These are phyloP conservation scores for Gila robusta DNA, from an alignment of 2,797 vertebrate genomes.

Conservation along the genomic window DNA sequence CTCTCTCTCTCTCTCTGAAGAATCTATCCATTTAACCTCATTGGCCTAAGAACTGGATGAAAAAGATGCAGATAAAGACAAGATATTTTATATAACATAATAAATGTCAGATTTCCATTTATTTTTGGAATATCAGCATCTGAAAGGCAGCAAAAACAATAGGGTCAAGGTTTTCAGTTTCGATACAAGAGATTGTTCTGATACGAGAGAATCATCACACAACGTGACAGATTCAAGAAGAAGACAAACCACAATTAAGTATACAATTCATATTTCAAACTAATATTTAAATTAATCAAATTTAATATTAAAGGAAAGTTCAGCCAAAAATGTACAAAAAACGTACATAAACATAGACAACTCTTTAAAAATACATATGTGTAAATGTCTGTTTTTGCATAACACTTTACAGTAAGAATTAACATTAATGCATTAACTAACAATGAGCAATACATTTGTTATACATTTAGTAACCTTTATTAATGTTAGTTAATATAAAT, in stretches of 20 bases:
- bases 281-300: neutral
- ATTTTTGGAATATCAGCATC: neutral
- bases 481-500: neutral
- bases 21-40: neutral
- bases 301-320: neutral
- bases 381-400: neutral
- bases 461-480: neutral
- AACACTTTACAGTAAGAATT: neutral
- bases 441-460: neutral
- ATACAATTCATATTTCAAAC: neutral
- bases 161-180: neutral
- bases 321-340: neutral
- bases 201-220: neutral
- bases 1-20: slow-evolving; percentile 48
- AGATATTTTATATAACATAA: neutral
- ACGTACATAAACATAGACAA: neutral
- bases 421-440: neutral
- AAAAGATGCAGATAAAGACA: slow-evolving; percentile 12
- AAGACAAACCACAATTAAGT: neutral
- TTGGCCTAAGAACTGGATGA: slow-evolving; percentile 3
- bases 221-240: neutral
- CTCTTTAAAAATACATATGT: neutral
- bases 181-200: too few species aligned
- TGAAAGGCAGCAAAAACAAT: neutral
- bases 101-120: neutral